A percentile compares a stretch with the other conserved stretches of the same genome.
Evolutionary conservation across 2,888 invertebrate species (phyloP).

Genomic region (Ellobium chinense): DNA sequence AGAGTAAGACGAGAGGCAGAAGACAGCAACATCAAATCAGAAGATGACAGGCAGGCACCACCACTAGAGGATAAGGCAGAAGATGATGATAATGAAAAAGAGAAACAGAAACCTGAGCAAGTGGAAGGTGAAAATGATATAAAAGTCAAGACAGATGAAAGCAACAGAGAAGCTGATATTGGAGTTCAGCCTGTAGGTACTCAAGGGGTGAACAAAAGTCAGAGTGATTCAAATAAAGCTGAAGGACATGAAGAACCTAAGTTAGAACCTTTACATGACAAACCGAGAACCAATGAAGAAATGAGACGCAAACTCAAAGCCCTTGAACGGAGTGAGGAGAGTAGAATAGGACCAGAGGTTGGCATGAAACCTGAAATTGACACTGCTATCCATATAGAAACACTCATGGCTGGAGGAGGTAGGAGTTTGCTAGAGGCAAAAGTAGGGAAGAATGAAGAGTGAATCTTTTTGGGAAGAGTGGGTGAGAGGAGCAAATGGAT

Average conservation of each 20-base stretch:
- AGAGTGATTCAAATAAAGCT: not conserved
- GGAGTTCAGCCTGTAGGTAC: too few species aligned
- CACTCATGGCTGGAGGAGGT: not conserved
- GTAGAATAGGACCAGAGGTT: not conserved
- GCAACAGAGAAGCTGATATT: too few species aligned
- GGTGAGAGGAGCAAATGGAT: too few species aligned
- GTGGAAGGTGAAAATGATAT: not conserved
- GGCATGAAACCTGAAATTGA: not conserved
- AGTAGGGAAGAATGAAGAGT: not conserved
- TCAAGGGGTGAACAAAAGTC: not conserved
- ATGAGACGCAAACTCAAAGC: constrained; percentile 32
- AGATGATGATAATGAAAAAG: too few species aligned
- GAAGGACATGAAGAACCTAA: not conserved
- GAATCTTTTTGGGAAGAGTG: too few species aligned
- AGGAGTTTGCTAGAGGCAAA: not conserved
- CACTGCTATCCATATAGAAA: not conserved
- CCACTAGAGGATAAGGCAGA: too few species aligned
- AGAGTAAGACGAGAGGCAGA: too few species aligned
- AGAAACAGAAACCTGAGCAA: too few species aligned
- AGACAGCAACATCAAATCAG: too few species aligned
- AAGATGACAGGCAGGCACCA: too few species aligned
- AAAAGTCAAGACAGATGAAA: too few species aligned
- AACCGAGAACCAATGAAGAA: constrained; percentile 21
- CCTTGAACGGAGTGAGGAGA: not conserved
- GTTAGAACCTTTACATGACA: not conserved